Conservation (phyloP, 2,797 vertebrate species). For the Gouania willdenowi region DNA sequence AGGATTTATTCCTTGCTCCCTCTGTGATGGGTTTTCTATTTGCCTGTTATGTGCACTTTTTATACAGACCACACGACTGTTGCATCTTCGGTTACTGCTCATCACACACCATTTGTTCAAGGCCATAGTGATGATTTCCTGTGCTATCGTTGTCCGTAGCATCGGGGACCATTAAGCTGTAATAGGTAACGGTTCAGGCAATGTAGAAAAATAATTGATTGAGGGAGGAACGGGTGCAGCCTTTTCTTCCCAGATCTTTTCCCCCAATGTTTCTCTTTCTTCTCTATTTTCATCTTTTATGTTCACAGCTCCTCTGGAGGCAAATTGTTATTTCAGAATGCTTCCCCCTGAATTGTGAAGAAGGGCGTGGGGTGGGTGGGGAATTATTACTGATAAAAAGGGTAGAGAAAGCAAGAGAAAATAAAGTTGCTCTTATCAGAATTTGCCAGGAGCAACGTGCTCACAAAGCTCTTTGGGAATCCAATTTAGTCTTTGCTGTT, state of each 20-base stretch:
- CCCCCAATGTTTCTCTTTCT: background rate
- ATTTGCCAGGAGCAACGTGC: slow-evolving; percentile 59
- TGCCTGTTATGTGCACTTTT: slow-evolving; percentile 24
- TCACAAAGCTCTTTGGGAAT: slow-evolving; percentile 62
- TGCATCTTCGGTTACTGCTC: slow-evolving; percentile 41
- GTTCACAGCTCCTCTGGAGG: slow-evolving; percentile 28
- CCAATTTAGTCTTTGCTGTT: slow-evolving; percentile 67
- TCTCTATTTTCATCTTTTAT: slow-evolving; percentile 16
- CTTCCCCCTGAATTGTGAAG: slow-evolving; percentile 5
- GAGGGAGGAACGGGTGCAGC: background rate
- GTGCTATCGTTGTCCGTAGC: slow-evolving; percentile 24
- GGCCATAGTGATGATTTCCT: slow-evolving; percentile 40
- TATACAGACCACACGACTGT: slow-evolving; percentile 28
- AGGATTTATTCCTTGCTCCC: slow-evolving; percentile 50
- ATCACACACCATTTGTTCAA: slow-evolving; percentile 42
- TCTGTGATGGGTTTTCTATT: slow-evolving; percentile 56
- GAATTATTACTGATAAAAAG: slow-evolving; percentile 59
- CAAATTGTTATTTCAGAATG: slow-evolving; percentile 43
- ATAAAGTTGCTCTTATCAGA: slow-evolving; percentile 74
- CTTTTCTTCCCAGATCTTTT: background rate
- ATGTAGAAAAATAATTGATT: slow-evolving; percentile 8
- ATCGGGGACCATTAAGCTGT: slow-evolving; percentile 45
- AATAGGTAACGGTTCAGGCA: slow-evolving; percentile 55
- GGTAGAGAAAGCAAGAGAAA: slow-evolving; percentile 39
- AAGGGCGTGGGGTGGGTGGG: slow-evolving; percentile 2